Percentiles rank a stretch among this genome's conserved stretches.
Evolutionary conservation across 2,888 invertebrate genomes (phyloP).

Genomic region (Acleris literana): DNA sequence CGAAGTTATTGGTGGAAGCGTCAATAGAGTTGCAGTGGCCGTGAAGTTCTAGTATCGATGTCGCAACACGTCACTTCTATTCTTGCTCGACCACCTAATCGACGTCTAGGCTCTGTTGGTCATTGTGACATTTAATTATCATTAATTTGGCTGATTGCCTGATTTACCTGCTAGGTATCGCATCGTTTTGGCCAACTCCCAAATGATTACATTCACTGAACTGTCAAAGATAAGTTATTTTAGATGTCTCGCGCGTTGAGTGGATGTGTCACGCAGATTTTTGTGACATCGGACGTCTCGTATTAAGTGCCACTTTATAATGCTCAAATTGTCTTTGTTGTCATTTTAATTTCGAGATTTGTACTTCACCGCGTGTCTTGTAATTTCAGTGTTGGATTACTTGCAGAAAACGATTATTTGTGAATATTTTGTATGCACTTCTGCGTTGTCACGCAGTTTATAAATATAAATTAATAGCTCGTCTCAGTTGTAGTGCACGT

Average conservation of each 20-base stretch:
- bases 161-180: slow-evolving; percentile 78
- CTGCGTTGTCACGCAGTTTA: no score
- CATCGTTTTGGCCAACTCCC: slow-evolving; percentile 66
- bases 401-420: no score
- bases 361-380: not conserved
- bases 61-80: slow-evolving; percentile 48
- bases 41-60: slow-evolving; percentile 22
- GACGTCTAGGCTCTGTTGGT: slow-evolving; percentile 68
- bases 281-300: slow-evolving; percentile 54
- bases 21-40: slow-evolving; percentile 9
- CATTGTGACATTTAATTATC: slow-evolving; percentile 80
- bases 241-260: slow-evolving; percentile 63
- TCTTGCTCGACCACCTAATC: slow-evolving; percentile 56
- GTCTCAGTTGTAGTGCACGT: no score
- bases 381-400: no score
- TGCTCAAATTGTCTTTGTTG: slow-evolving; percentile 37
- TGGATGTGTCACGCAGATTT: slow-evolving; percentile 54
- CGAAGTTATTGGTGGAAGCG: not conserved
- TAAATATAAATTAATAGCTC: no score
- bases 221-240: slow-evolving; percentile 84
- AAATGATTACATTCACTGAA: slow-evolving; percentile 78
- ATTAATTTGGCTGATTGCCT: slow-evolving; percentile 78
- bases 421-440: no score
- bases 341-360: not conserved
- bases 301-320: slow-evolving; percentile 49